Conservation (phyloP, 2,888 invertebrate species). For the Hylaea fasciaria region DNA sequence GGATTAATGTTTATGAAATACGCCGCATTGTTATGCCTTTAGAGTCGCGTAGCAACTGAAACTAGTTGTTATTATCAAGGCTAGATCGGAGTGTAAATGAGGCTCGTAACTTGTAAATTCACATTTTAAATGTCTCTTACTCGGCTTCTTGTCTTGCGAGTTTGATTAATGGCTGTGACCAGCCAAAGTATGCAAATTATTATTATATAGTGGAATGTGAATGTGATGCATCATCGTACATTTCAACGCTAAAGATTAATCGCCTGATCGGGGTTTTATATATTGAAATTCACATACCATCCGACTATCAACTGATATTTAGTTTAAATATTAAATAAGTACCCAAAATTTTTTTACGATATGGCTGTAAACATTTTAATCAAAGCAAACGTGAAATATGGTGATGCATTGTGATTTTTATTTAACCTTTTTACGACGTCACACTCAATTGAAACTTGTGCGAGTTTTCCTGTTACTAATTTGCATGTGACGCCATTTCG, state of each 20-base stretch:
- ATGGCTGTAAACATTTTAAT: background rate
- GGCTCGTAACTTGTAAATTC: conserved; percentile 30
- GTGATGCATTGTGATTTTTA: background rate
- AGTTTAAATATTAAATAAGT: too few species aligned
- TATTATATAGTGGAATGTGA: conserved; percentile 25
- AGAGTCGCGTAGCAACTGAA: conserved; percentile 26
- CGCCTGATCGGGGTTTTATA: conserved; percentile 26
- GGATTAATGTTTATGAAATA: conserved; percentile 46
- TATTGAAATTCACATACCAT: background rate
- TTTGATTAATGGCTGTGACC: conserved; percentile 37
- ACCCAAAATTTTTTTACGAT: too few species aligned
- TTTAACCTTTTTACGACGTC: background rate
- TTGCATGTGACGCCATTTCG: conserved; percentile 12
- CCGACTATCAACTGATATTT: too few species aligned
- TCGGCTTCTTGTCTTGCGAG: conserved; percentile 37
- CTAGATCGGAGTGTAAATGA: conserved; percentile 12
- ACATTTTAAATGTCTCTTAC: conserved; percentile 33
- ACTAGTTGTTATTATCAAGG: conserved; percentile 29
- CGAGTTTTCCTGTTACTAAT: conserved; percentile 29
- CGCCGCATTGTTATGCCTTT: conserved; percentile 18
- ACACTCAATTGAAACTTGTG: conserved; percentile 9
- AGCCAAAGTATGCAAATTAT: conserved; percentile 41
- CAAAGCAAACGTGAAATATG: background rate
- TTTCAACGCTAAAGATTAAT: conserved; percentile 39
- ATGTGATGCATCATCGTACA: conserved; percentile 36